Evolutionary conservation across 2,888 invertebrate genomes (phyloP), one percentile per base, ranked within the genome.

Genomic region (Notodonta ziczac): DNA sequence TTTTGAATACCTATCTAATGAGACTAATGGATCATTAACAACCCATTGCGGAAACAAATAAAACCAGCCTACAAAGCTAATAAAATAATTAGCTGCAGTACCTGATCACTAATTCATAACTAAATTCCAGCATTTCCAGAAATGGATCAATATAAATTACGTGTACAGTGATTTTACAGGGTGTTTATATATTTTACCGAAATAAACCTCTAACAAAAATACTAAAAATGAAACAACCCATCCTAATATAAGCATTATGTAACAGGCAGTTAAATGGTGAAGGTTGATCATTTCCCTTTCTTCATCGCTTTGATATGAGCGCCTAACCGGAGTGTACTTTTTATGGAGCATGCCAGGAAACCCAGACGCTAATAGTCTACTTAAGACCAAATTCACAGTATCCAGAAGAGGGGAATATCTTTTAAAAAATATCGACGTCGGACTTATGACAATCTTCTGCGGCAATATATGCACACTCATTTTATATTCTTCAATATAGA

Each of bases 251-350:
- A 91, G 67, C 44, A 90, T 69, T 24, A 74, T 66, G 58, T 89
- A 91, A 58, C 90, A 91, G 6, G 89, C 89, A 40, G 86, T 81
- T 60, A 82, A 90, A 73, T 91, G 84, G n/a, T 72, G 72, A 24
- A 85, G 53, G 59, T 82, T 86, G 16, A 91, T 81, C 0, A 87
- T 76, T 60, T 81, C 75, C 5, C 72, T 63, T 10, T 64, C 76
- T 40, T 73, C 59, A 53, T 71, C 63, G n/a, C 50, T 61, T 35
- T 64, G 58, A 5, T 57, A 48, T 1, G 58, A 35, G 0, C 42
- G 56, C 32, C 64, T 63, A 12, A 58, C 44, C 51, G 55, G 70
- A 2, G 78, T 78, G 60, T 86, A 78, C 9, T 80, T 73, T 63
- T 80, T 74, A 63, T 84, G 83, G 13, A 86, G 68, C 65, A 85